Evolutionary conservation across 1,140 invertebrate genomes (phyloP), one percentile per base, ranked within the genome.

Genomic region (Venturia canescens): DNA sequence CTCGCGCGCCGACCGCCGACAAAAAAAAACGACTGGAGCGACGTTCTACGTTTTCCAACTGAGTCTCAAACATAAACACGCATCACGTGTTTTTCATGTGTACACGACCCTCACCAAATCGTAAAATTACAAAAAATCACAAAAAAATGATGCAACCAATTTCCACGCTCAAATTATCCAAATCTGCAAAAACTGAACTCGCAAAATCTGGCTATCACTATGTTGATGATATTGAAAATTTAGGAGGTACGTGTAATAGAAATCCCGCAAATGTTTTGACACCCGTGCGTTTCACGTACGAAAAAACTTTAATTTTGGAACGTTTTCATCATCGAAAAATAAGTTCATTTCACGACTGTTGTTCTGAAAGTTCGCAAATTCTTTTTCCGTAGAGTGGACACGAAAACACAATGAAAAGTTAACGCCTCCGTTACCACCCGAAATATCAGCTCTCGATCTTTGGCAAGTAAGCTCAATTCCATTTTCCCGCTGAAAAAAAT

Each of bases 91-190:
- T n/a, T n/a, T n/a, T n/a, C n/a, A n/a, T n/a, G n/a, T n/a, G n/a
- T n/a, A n/a, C n/a, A n/a, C n/a, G n/a, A n/a, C n/a, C n/a, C n/a
- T n/a, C n/a, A n/a, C n/a, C n/a, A n/a, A n/a, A n/a, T n/a, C n/a
- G n/a, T n/a, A n/a, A n/a, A 74, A 80, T 21, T 60, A 75, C 5
- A 74, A 53, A 23, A 34, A 69, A 31, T 3, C 9, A 31, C 29
- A 31, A 84, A 11, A 21, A 88, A 21, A 88, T 88, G 87, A 76
- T 87, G 15, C 84, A 80, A 81, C 83, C 83, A 1, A 66, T 87
- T 29, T 69, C 80, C 21, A 87, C 84, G 34, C 67, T 88, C 18
- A 29, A 79, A 27, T 78, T 88, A 23, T 67, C 83, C 5, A 77
- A 70, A 26, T 16, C 29, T 27, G 72, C 53, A 26, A 79, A 85